phyloP scores from a whole-genome alignment of 1,140 invertebrate species.

The Drosophila eugracilis region DNA sequence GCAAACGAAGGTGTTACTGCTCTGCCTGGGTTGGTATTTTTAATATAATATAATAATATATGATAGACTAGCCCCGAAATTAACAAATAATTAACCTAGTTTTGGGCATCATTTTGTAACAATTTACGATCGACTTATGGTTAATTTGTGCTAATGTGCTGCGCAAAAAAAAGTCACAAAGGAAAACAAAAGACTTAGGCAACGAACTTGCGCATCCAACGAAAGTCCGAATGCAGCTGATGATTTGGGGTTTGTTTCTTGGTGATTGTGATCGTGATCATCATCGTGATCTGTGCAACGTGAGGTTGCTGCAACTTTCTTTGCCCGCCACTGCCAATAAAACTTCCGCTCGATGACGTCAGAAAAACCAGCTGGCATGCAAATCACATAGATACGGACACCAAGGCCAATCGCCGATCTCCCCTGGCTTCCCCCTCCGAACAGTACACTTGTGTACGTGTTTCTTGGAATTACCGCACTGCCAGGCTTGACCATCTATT shows the following conservation, averaged over 20 bases:
- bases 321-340: conserved; percentile 25
- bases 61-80: conserved; percentile 2
- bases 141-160: conserved; percentile 64
- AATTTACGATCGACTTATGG: conserved; percentile 38
- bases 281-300: conserved; percentile 18
- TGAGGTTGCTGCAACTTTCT: conserved; percentile 29
- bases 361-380: conserved; percentile 48
- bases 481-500: conserved; percentile 64
- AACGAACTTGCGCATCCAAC: conserved; percentile 60
- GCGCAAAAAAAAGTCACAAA: conserved; percentile 24
- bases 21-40: conserved; percentile 69
- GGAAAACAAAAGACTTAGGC: conserved; percentile 78
- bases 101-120: conserved; percentile 50
- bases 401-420: conserved; percentile 38
- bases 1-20: conserved; percentile 62
- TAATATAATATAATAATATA: conserved; percentile 11
- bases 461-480: conserved; percentile 68
- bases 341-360: conserved; percentile 49
- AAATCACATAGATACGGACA: conserved; percentile 30
- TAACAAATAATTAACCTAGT: conserved; percentile 54
- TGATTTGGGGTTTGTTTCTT: conserved; percentile 7
- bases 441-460: conserved; percentile 47
- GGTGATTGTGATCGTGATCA: background rate
- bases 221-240: conserved; percentile 23
- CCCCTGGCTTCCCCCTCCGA: conserved; percentile 35